phyloP scores from a whole-genome alignment of 2,797 vertebrate species.

The Peromyscus nudipes region DNA sequence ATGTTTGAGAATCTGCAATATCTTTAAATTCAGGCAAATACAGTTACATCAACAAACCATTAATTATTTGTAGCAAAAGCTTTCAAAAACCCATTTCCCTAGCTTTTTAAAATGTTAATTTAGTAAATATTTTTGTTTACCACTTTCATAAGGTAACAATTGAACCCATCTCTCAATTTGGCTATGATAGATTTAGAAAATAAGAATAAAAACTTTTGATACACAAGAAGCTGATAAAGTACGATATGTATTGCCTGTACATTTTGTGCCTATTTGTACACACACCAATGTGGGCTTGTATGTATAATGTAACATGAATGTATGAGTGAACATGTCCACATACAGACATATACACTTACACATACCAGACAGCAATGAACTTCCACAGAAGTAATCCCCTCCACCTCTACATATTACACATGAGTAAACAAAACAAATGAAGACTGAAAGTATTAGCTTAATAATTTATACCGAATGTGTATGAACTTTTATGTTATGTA shows the following conservation, averaged over 20 bases:
- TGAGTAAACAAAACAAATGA: not conserved
- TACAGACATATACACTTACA: not conserved
- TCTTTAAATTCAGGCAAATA: not conserved
- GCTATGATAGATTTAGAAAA: slow-evolving; percentile 28
- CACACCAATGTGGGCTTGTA: not conserved
- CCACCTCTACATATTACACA: not conserved
- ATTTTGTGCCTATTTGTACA: not conserved
- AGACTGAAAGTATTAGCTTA: not conserved
- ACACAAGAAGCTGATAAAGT: not conserved
- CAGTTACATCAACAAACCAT: not conserved
- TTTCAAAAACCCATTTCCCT: not conserved
- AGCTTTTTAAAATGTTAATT: not conserved
- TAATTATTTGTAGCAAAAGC: not conserved
- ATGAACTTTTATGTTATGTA: no score
- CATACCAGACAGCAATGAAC: not conserved
- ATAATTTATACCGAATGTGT: not conserved
- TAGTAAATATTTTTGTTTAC: slow-evolving; percentile 49
- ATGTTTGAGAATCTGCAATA: not conserved
- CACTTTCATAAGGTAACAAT: not conserved
- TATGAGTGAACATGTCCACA: no score
- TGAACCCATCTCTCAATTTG: slow-evolving; percentile 15
- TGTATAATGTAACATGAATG: not conserved
- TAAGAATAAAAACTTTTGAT: not conserved
- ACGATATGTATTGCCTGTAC: not conserved
- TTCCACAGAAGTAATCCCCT: not conserved